A percentile compares a stretch with the other conserved stretches of the same genome.
Evolutionary conservation across 2,113 vertebrate species (phyloP).

Genomic region (Heterochromis multidens): DNA sequence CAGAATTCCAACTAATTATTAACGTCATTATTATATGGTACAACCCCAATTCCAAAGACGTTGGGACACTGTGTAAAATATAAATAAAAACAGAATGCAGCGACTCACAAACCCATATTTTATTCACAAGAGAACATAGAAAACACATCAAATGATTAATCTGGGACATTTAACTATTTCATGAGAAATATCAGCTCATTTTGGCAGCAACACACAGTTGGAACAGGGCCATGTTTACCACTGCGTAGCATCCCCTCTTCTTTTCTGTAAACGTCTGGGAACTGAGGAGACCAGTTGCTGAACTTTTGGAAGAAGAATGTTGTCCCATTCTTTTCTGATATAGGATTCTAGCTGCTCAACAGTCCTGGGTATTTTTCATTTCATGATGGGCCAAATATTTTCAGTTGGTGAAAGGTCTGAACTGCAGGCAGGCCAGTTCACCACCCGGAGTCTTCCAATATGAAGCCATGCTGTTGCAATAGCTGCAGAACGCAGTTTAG

Average conservation of each 20-base stretch:
- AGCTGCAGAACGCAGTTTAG: neutral
- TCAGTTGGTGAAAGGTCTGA: neutral
- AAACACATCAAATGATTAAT: neutral
- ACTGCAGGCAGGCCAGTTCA: neutral
- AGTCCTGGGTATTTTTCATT: too few species aligned
- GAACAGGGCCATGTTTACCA: neutral
- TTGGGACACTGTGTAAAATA: neutral
- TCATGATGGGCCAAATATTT: too few species aligned
- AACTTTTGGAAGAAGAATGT: too few species aligned
- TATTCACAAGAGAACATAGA: neutral
- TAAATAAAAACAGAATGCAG: too few species aligned
- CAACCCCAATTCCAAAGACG: neutral
- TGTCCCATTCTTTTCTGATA: too few species aligned
- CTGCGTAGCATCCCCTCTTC: neutral
- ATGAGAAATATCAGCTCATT: neutral
- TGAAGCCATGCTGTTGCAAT: neutral
- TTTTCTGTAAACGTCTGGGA: too few species aligned
- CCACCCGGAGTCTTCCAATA: accelerated
- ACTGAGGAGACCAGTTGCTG: too few species aligned
- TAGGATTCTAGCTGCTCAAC: neutral
- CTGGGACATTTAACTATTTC: neutral
- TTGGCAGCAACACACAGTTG: neutral
- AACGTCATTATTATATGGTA: neutral
- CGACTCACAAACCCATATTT: too few species aligned
- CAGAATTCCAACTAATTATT: neutral